Percentiles rank a stretch among this genome's conserved stretches.
These are phyloP conservation scores for Campoplex capitator DNA, from an alignment of 2,888 invertebrate species.

Conservation along the genomic window DNA sequence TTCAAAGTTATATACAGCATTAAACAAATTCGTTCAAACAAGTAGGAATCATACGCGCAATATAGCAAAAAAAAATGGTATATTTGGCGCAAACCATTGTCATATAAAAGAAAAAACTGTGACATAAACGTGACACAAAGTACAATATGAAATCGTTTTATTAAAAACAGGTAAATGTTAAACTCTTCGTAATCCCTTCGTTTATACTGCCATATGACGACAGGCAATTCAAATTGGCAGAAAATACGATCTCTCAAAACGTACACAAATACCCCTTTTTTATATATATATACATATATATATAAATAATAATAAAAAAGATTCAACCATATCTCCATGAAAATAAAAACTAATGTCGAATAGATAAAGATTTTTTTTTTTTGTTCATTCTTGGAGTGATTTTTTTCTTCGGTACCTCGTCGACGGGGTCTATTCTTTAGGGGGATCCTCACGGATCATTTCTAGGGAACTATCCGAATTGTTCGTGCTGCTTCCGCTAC, in stretches of 20 bases:
- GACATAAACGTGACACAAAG: slow-evolving; percentile 37
- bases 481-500: slow-evolving; percentile 84
- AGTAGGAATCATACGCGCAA: not conserved
- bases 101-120: slow-evolving; percentile 20
- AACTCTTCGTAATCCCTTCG: slow-evolving; percentile 44
- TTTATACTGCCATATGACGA: slow-evolving; percentile 30
- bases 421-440: slow-evolving; percentile 76
- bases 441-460: slow-evolving; percentile 84
- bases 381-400: slow-evolving; percentile 25
- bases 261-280: slow-evolving; percentile 50
- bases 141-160: slow-evolving; percentile 64
- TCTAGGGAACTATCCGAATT: slow-evolving; percentile 85
- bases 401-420: slow-evolving; percentile 45
- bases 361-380: slow-evolving; percentile 53
- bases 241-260: slow-evolving; percentile 38
- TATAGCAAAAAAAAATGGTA: slow-evolving; percentile 14
- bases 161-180: slow-evolving; percentile 60
- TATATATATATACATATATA: slow-evolving; percentile 61
- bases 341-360: slow-evolving; percentile 63
- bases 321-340: slow-evolving; percentile 55
- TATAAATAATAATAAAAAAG: slow-evolving; percentile 49
- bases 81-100: slow-evolving; percentile 24
- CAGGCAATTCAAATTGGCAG: not conserved
- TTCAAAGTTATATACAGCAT: slow-evolving; percentile 2
- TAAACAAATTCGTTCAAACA: not conserved